Percentiles rank a stretch among this genome's conserved stretches.
Conservation (phyloP, 2,888 invertebrate species). For the Meteorus cinctellus region DNA sequence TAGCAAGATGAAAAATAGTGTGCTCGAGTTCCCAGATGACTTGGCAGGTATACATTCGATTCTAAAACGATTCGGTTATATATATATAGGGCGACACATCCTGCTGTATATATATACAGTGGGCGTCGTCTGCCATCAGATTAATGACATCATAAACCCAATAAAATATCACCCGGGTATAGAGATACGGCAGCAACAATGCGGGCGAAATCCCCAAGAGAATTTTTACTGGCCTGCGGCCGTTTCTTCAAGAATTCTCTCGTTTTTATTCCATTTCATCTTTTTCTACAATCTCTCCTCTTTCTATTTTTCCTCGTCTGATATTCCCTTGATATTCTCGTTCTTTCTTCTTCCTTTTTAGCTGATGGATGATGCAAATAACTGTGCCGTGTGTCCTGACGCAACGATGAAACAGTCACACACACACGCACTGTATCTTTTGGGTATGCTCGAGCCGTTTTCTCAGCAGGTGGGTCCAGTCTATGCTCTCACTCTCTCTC, state of each 20-base stretch:
- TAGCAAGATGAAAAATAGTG: conserved; percentile 35
- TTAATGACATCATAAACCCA: conserved; percentile 73
- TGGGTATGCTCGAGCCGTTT: conserved; percentile 59
- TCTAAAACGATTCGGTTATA: conserved; percentile 9
- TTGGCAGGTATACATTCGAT: conserved; percentile 44
- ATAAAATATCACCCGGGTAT: conserved; percentile 70
- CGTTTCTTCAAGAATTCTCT: conserved; percentile 41
- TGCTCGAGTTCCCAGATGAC: conserved; percentile 63
- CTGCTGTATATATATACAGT: conserved; percentile 25
- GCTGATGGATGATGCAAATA: conserved; percentile 72
- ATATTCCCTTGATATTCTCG: conserved; percentile 44
- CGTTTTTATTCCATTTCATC: conserved; percentile 41
- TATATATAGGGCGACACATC: conserved; percentile 47
- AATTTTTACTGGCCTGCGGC: conserved; percentile 53
- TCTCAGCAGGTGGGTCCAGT: conserved; percentile 67
- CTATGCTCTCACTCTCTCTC: neutral
- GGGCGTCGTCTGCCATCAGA: conserved; percentile 62
- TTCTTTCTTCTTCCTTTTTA: conserved; percentile 47
- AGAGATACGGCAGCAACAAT: conserved; percentile 63
- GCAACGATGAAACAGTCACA: conserved; percentile 60
- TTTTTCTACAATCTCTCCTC: conserved; percentile 26
- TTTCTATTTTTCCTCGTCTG: conserved; percentile 28
- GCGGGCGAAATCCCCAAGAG: conserved; percentile 63
- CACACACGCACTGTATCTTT: conserved; percentile 14
- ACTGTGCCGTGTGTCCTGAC: conserved; percentile 61